Base-by-base conservation (phyloP, 2,888 invertebrate species). In the Euphydryas editha region DNA sequence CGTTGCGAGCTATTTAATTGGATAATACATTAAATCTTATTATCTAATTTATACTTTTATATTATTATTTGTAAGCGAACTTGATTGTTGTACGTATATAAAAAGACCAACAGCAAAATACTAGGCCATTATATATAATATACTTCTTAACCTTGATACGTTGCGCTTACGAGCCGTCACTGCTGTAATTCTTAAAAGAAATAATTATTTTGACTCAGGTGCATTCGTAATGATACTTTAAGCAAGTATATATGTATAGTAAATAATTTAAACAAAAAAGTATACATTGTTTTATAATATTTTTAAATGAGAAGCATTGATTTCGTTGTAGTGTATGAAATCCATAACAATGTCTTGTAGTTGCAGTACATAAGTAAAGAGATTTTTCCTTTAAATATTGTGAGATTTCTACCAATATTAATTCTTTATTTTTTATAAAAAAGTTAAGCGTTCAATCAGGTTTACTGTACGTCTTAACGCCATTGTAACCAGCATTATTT, bases 191-290 rank as follows among this genome's bases (percentile, higher is more conserved):
- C 78, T 78, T 57, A 81, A 77, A 81, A 75, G 78, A 85, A 83
- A 85, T 86, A 84, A 80, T 81, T 76, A 80, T 84, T 85, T 87
- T 87, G 85, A 87, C 86, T 85, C 89, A 88, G 87, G 87, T 89
- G 88, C 80, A 81, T 73, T 72, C 68, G 72, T 78, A 80, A 81
- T 76, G 73, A 78, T 76, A 24, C 15, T 83, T 81, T 75, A n/a
- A n/a, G 78, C 81, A n/a, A n/a, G n/a, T n/a, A n/a, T n/a, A n/a
- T n/a, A n/a, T n/a, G n/a, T n/a, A n/a, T 62, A 59, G 13, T 3
- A 51, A 13, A 20, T 49, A 18, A 13, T 51, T 24, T 51, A 15
- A 13, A 51, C 15, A 51, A 24, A 51, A 51, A 44, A 44, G n/a
- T n/a, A 3, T 44, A 44, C 15, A 44, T 44, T 44, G n/a, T n/a